A percentile compares a stretch with the other conserved stretches of the same genome.
These are phyloP conservation scores for Eupithecia exiguata DNA, from an alignment of 2,888 invertebrate species.

Conservation along the genomic window DNA sequence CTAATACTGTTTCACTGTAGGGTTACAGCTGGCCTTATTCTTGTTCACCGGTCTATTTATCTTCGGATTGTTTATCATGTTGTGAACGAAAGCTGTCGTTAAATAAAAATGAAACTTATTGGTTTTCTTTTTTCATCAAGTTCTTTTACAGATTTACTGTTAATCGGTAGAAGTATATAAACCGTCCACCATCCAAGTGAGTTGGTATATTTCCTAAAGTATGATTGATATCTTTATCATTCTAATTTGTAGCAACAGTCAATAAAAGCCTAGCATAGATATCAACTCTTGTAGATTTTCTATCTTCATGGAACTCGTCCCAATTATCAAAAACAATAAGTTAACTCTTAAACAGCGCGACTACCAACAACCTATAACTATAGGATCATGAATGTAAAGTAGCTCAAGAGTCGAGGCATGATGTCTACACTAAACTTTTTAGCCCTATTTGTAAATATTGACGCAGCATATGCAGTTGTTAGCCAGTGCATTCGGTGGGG, in stretches of 20 bases:
- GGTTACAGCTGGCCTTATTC: slow-evolving; percentile 14
- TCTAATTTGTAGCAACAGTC: not conserved
- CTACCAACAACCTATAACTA: not conserved
- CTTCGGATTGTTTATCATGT: not conserved
- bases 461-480: slow-evolving; percentile 12
- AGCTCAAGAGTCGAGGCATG: not conserved
- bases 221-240: not conserved
- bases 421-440: not conserved
- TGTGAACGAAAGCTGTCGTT: not conserved
- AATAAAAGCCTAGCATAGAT: not conserved
- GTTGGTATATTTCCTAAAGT: not conserved
- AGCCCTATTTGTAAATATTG: slow-evolving; percentile 11
- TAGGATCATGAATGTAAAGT: not conserved
- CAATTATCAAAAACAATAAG: not conserved
- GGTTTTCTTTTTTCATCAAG: not conserved
- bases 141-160: not conserved
- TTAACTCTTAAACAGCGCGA: not conserved
- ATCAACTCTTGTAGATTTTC: not conserved
- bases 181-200: not conserved
- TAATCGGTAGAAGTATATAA: not conserved
- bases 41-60: not conserved
- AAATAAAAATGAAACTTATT: not conserved
- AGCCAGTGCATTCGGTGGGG: not conserved
- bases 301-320: not conserved
- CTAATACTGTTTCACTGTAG: slow-evolving; percentile 43